Base-by-base conservation (phyloP, 2,113 vertebrate genomes). In the Balaenoptera acutorostrata region DNA sequence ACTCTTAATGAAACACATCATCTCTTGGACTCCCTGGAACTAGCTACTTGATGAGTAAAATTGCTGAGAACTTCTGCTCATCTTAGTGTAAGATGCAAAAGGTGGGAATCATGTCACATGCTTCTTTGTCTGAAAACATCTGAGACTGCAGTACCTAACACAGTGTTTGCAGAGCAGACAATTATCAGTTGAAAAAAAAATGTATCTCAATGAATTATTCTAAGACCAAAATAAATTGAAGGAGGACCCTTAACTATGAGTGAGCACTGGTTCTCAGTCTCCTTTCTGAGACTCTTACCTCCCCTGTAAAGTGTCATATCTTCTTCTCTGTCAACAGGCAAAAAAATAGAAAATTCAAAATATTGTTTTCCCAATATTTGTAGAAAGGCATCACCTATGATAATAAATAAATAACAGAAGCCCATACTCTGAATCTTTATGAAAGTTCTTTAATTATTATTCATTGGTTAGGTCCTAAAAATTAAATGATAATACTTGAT, bases 141-240 rank as follows among this genome's bases (percentile, higher is more conserved):
- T 44, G 46, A 72, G 27, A 72, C 46, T 25, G 8, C 13, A 91
- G 9, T 78, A 90, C 18, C 20, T 74, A 83, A 77, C 15, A 84
- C 1, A 78, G 18, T 21, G 39, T 68, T 31, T 93, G 17, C 31
- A 92, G 57, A 46, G 14, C 33, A 72, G 33, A 49, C 31, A 84
- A 12, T 66, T 80, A 49, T 36, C 33, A 44, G 29, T 8, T 82
- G 29, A 59, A 57, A 94, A 68, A 88, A 71, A 93, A 71, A 55
- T 29, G 5, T 49, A 69, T 14, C 12, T 90, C 77, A 77, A n/a
- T 64, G 10, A 80, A 63, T 75, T 71, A 90, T 87, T 33, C 20
- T 78, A 84, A 96, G 39, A 89, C 27, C 27, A 89, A 93, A 97
- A 81, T 36, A 57, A 95, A 71, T 15, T 66, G 61, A 63, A 87